Evolutionary conservation across 2,888 invertebrate species (phyloP).

Genomic region (Anthophora plumipes): DNA sequence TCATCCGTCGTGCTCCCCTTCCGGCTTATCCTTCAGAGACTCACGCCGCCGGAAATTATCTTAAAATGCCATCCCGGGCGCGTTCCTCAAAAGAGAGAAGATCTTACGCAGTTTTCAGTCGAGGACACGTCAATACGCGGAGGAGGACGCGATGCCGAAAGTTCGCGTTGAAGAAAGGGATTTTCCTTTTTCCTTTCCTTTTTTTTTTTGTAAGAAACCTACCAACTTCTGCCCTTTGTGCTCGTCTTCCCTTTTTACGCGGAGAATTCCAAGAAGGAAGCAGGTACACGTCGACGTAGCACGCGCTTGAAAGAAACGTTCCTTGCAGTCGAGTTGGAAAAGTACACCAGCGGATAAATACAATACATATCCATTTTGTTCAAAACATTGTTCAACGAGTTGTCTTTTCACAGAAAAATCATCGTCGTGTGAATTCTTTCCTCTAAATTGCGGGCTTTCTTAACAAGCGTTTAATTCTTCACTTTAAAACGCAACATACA

Average conservation of each 20-base stretch:
- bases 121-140: conserved; percentile 44
- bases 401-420: background rate
- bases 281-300: background rate
- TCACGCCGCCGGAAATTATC: conserved; percentile 58
- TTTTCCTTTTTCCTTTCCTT: background rate
- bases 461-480: too few relatives aligned
- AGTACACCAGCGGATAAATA: background rate
- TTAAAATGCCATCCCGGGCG: conserved; percentile 48
- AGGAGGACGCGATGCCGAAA: conserved; percentile 5
- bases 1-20: conserved; percentile 5
- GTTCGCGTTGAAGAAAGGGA: conserved; percentile 24
- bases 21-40: conserved; percentile 41
- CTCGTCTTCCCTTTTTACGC: background rate
- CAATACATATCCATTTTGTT: background rate
- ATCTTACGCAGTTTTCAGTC: conserved; percentile 60
- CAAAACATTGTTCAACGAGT: background rate
- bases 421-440: too few relatives aligned
- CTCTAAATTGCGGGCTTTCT: too few relatives aligned
- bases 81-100: conserved; percentile 39
- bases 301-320: background rate
- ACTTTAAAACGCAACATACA: too few relatives aligned
- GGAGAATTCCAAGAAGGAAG: conserved; percentile 10
- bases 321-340: conserved; percentile 1
- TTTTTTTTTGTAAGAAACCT: conserved; percentile 5
- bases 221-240: conserved; percentile 35